Evolutionary conservation across 2,888 invertebrate genomes (phyloP), one percentile per base, ranked within the genome.

Genomic region (Aphodius sticticus): DNA sequence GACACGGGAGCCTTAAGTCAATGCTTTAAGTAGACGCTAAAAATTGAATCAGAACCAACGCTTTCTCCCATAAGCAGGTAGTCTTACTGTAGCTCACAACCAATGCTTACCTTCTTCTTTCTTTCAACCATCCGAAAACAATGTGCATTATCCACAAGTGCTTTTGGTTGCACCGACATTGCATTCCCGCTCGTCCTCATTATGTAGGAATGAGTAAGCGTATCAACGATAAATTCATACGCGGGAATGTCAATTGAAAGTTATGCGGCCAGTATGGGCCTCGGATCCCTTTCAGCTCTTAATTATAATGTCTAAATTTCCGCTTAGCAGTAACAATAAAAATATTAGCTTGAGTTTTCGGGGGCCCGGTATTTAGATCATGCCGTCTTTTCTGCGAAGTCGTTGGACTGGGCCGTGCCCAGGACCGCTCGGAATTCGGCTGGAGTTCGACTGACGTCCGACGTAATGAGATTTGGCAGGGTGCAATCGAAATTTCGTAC

Each of bases 251-350:
- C 36, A 74, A 53, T 53, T 53, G 53, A 53, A 53, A 53, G 53
- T 53, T 53, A 53, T 53, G 53, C 71, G 71, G 71, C 35, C 35
- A 14, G 35, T 26, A 71, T 71, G 71, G 71, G 16, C 16, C 71
- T 71, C 26, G 71, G 16, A 5, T 35, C 74, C 74, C 74, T 74
- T 74, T 74, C 37, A 35, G 74, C 36, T 74, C 74, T 74, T 74
- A 74, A 74, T 74, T 74, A 74, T 74, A 74, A 74, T 74, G 74
- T 74, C 74, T 74, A 74, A 74, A 74, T 74, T 74, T 74, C 74
- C 74, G 74, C 74, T 74, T 74, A 74, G 74, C 74, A 35, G 74
- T 74, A 74, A 74, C 74, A 74, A 74, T 74, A 74, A 74, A 74
- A 74, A 74, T 74, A 74, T 74, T 74, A 74, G 74, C 74, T 35